Evolutionary conservation across 2,888 invertebrate species (phyloP), one percentile per base, ranked within the genome.

Genomic region (Drosophila putrida): DNA sequence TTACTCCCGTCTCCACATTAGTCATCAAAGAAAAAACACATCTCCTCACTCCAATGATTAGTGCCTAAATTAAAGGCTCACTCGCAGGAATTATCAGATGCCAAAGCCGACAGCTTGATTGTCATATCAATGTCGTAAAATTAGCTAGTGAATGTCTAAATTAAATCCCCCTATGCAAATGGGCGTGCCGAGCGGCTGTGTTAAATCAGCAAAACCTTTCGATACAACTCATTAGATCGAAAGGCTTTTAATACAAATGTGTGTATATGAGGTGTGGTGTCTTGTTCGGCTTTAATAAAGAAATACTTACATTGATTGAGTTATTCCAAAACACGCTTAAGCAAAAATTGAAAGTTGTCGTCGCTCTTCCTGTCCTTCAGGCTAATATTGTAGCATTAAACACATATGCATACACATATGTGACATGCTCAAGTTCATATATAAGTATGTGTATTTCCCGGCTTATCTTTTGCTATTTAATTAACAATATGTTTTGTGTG

Each of bases 351-450:
- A 78, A 76, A 76, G 75, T 76, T 57, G 64, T 53, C 55, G 28
- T 15, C 36, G 65, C 64, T 55, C 82, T 78, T 80, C 82, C 85
- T 80, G 85, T 78, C 82, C 61, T 66, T 72, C 49, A 58, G 13
- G 10, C 35, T 44, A 49, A 44, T 39, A 15, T n/a, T 44, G 43
- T 55, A 25, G 27, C 35, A 50, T 61, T 28, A 46, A 43, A 36
- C 44, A 51, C 8, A 41, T 27, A 61, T 31, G 13, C 8, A 41
- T 27, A 54, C 20, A 25, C n/a, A 11, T 25, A 35, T 47, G 63
- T 46, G 66, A 59, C 66, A 57, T 25, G 59, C 44, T 68, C 75
- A 82, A 78, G 71, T 60, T 81, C 63, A 74, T 55, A 58, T 15
- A 6, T 25, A 9, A 11, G 20, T 25, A 13, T 38, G 6, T 28